These are phyloP conservation scores for Rotaria macrura DNA, from an alignment of 2,888 invertebrate species.

Conservation along the genomic window DNA sequence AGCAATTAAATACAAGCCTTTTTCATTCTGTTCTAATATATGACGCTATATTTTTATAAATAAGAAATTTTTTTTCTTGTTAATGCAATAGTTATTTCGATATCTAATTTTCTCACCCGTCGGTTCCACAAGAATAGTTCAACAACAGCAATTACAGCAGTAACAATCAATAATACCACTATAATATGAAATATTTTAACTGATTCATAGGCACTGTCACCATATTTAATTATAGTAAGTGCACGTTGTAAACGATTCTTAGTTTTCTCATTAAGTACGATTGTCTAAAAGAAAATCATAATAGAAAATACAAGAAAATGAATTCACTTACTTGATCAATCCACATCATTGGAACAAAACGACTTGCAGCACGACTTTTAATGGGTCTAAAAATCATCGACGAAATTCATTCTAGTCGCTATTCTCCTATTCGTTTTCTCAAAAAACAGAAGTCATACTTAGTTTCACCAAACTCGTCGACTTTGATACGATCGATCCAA, in stretches of 20 bases:
- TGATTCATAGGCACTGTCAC: neutral
- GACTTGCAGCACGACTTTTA: neutral
- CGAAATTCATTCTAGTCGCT: neutral
- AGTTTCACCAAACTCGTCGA: neutral
- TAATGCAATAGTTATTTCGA: neutral
- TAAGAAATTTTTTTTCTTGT: neutral
- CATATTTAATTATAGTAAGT: neutral
- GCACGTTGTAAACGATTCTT: neutral
- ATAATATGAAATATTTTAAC: neutral
- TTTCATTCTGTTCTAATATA: neutral
- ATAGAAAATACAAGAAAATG: no score
- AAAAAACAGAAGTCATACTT: neutral
- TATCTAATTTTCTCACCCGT: neutral
- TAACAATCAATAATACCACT: neutral
- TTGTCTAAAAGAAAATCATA: neutral
- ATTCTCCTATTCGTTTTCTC: no score
- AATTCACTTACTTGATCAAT: neutral
- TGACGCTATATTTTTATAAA: neutral
- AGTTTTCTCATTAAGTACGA: neutral
- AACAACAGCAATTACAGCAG: neutral
- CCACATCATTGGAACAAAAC: constrained; percentile 2
- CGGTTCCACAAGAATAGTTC: neutral
- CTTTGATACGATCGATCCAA: neutral
- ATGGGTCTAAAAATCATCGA: neutral
- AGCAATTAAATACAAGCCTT: neutral